Conservation (phyloP, 2,888 invertebrate genomes). For the Himalopsyche japonica region DNA sequence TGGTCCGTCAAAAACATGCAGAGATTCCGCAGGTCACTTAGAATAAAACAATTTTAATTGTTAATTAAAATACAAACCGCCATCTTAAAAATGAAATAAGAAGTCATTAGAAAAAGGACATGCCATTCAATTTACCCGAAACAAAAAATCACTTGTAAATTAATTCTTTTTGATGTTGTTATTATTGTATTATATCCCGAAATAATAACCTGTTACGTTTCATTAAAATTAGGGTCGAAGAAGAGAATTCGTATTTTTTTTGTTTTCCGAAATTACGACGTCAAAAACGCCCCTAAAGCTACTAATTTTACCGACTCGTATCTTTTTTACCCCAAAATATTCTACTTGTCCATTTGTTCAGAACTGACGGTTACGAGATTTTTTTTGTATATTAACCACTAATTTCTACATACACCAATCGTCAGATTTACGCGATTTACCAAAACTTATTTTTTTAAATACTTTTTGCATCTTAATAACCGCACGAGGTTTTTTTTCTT, state of each 20-base stretch:
- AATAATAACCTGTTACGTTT: conserved; percentile 37
- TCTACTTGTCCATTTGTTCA: background rate
- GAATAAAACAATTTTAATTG: no score
- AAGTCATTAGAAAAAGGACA: background rate
- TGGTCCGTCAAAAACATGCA: no score
- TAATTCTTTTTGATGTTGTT: conserved; percentile 33
- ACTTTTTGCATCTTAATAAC: no score
- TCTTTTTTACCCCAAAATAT: background rate
- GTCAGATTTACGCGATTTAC: no score
- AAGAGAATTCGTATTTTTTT: conserved; percentile 15
- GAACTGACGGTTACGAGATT: background rate
- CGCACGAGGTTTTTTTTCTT: no score
- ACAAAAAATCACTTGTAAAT: conserved; percentile 16
- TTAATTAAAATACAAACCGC: background rate
- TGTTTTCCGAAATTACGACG: conserved; percentile 18
- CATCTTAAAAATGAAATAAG: background rate
- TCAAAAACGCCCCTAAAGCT: background rate
- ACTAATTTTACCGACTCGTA: background rate
- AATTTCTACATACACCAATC: no score
- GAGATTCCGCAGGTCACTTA: no score
- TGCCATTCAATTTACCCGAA: conserved; percentile 25
- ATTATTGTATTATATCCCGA: conserved; percentile 17
- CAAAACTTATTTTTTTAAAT: no score
- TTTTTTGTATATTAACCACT: no score
- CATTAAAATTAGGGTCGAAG: conserved; percentile 31